phyloP scores from a whole-genome alignment of 2,888 invertebrate species.

The Lasioglossum villosulum region DNA sequence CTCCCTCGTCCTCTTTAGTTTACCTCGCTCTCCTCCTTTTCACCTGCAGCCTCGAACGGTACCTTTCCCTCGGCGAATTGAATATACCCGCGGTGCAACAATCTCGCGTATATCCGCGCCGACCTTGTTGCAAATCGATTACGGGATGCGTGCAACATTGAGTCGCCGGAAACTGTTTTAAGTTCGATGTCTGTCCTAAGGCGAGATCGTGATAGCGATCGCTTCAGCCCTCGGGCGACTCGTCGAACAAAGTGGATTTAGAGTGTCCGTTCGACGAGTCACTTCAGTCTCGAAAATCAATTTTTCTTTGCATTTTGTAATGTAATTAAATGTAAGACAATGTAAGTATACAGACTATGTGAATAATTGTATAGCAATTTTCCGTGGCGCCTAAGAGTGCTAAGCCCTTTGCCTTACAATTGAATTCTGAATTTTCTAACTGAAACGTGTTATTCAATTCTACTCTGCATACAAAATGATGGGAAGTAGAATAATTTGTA shows the following conservation, averaged over 20 bases:
- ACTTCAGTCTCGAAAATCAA: not conserved
- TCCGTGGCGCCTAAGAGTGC: too few species aligned
- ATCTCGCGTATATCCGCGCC: slow-evolving; percentile 22
- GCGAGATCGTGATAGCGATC: not conserved
- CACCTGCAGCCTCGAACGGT: slow-evolving; percentile 51
- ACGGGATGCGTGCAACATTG: not conserved
- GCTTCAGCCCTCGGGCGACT: not conserved
- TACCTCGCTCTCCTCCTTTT: slow-evolving; percentile 18
- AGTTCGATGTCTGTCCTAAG: not conserved
- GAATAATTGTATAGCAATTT: too few species aligned
- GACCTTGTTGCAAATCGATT: slow-evolving; percentile 10
- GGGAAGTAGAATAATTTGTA: too few species aligned
- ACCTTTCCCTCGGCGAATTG: slow-evolving; percentile 61
- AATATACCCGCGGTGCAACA: slow-evolving; percentile 47
- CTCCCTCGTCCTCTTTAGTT: not conserved
- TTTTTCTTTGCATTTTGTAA: not conserved
- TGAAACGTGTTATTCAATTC: too few species aligned
- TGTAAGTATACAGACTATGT: too few species aligned
- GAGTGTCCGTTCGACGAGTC: not conserved
- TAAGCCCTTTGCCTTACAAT: too few species aligned
- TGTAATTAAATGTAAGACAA: too few species aligned
- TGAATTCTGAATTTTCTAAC: too few species aligned
- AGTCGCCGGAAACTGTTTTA: not conserved
- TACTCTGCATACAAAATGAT: too few species aligned
- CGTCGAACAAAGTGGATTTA: not conserved